Evolutionary conservation across 1,140 invertebrate genomes (phyloP).

Genomic region (Drosophila kurseongensis): DNA sequence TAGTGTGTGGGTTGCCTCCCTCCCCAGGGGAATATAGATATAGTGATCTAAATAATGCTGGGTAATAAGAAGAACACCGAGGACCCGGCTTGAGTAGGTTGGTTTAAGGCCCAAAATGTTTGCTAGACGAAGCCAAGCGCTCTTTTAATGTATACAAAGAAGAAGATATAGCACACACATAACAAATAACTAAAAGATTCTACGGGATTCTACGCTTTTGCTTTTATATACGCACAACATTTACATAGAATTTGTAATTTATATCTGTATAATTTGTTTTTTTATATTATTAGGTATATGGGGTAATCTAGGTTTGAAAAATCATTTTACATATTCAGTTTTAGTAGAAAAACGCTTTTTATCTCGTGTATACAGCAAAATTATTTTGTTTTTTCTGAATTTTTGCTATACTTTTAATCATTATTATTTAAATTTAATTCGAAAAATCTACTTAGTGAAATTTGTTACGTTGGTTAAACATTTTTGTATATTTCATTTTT

Average conservation of each 20-base stretch:
- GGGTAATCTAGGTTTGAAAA: conserved; percentile 56
- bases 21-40: conserved; percentile 37
- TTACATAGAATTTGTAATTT: conserved; percentile 48
- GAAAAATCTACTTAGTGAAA: conserved; percentile 80
- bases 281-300: conserved; percentile 31
- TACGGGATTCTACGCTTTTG: conserved; percentile 29
- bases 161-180: conserved; percentile 40
- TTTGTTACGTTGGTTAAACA: conserved; percentile 74
- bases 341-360: conserved; percentile 68
- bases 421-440: conserved; percentile 71
- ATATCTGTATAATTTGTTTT: conserved; percentile 41
- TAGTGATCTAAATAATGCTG: conserved; percentile 48
- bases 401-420: conserved; percentile 25
- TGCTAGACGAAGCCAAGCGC: conserved; percentile 40
- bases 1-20: conserved; percentile 32
- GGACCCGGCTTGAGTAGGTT: conserved; percentile 36
- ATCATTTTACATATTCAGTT: conserved; percentile 71
- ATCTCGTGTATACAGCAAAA: conserved; percentile 54
- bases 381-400: conserved; percentile 29
- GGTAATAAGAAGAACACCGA: conserved; percentile 21
- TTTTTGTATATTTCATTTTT: conserved; percentile 51
- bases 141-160: conserved; percentile 20
- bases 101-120: conserved; percentile 42
- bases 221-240: conserved; percentile 45
- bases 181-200: conserved; percentile 35